phyloP scores from a whole-genome alignment of 2,113 vertebrate genomes.

The Sceloporus tristichus region DNA sequence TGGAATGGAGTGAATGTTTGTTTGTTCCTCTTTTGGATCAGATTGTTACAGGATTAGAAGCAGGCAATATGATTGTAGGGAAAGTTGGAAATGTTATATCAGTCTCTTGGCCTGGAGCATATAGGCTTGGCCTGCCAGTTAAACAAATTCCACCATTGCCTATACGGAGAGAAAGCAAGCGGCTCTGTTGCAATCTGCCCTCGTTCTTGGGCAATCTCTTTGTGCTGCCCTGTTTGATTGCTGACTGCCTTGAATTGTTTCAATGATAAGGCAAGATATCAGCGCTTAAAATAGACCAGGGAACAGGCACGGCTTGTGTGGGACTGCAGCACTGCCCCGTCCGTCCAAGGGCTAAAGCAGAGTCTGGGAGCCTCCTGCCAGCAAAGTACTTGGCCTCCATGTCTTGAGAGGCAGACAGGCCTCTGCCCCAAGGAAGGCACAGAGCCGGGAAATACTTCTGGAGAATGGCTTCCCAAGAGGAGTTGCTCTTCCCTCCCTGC shows the following conservation, averaged over 20 bases:
- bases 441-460: no score
- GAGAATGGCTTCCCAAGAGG: neutral
- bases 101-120: neutral
- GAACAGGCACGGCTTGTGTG: no score
- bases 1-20: neutral
- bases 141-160: neutral
- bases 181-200: neutral
- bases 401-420: no score
- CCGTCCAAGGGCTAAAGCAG: no score
- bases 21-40: neutral
- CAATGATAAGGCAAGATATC: neutral
- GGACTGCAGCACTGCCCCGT: neutral
- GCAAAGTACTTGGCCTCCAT: neutral
- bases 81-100: no score
- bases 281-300: neutral
- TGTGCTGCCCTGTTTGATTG: neutral
- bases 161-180: neutral
- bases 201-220: neutral
- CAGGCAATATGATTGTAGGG: neutral
- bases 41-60: neutral
- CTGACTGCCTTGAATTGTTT: neutral
- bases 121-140: neutral
- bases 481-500: neutral
- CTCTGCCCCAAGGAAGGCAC: neutral
- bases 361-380: neutral